Conservation (phyloP, 1,140 invertebrate genomes). For the Eulimnadia texana region DNA sequence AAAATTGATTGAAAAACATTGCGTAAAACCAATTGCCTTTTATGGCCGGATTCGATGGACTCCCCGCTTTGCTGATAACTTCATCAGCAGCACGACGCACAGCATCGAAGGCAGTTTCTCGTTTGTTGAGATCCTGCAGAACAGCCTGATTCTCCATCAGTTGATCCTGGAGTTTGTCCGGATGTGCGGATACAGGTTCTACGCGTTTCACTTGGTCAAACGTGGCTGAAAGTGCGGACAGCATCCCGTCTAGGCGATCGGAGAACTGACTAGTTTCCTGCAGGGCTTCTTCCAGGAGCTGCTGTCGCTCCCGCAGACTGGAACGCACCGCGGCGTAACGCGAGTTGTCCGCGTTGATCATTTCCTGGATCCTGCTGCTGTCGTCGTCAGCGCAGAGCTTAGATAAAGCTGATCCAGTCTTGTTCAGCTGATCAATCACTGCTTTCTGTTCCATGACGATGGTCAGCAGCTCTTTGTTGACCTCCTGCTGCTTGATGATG, state of each 20-base stretch:
- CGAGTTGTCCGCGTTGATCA: conserved; percentile 75
- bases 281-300: conserved; percentile 76
- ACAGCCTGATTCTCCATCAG: conserved; percentile 83
- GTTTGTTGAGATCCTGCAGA: conserved; percentile 78
- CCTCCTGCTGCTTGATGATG: conserved; percentile 85
- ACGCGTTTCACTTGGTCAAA: conserved; percentile 74
- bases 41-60: conserved; percentile 75
- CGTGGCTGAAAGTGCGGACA: conserved; percentile 76
- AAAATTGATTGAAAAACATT: neutral
- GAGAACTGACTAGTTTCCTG: conserved; percentile 69
- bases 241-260: conserved; percentile 90
- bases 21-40: conserved; percentile 32
- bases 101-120: conserved; percentile 77
- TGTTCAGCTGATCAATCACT: conserved; percentile 85
- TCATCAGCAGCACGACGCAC: conserved; percentile 83
- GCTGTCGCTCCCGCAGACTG: conserved; percentile 69
- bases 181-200: conserved; percentile 88
- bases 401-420: conserved; percentile 78
- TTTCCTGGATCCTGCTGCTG: conserved; percentile 65
- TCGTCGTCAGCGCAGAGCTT: conserved; percentile 76
- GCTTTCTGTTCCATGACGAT: conserved; percentile 88
- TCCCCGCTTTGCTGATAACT: conserved; percentile 81
- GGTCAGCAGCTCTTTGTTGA: conserved; percentile 48
- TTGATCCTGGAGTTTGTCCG: conserved; percentile 84
- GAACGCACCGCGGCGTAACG: conserved; percentile 68